These are phyloP conservation scores for Brachyhypopomus occidentalis DNA, from an alignment of 2,113 vertebrate genomes.

Conservation along the genomic window DNA sequence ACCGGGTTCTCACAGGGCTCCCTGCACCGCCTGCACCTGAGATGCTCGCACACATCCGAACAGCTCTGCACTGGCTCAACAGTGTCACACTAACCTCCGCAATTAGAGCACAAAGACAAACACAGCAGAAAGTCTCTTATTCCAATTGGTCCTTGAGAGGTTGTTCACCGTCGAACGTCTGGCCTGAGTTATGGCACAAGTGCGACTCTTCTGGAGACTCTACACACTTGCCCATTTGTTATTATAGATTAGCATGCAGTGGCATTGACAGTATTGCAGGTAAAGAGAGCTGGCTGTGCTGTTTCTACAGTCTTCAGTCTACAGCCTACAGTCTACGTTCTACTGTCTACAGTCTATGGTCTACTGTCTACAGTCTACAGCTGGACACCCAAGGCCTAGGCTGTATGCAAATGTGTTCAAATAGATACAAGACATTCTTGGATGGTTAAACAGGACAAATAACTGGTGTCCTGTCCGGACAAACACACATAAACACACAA, in stretches of 20 bases:
- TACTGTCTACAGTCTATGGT: background rate
- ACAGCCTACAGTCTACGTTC: background rate
- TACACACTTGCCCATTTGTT: slow-evolving; percentile 23
- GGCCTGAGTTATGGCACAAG: background rate
- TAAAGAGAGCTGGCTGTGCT: slow-evolving; percentile 27
- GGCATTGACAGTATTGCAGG: slow-evolving; percentile 33
- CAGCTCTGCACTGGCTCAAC: background rate
- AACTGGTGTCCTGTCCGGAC: slow-evolving; percentile 56
- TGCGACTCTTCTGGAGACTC: slow-evolving; percentile 17
- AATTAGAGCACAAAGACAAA: slow-evolving; percentile 35
- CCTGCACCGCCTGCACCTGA: no score
- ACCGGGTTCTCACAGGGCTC: no score
- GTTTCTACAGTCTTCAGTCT: slow-evolving; percentile 20
- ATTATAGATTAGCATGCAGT: slow-evolving; percentile 15
- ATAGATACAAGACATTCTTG: background rate
- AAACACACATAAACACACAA: slow-evolving; percentile 42
- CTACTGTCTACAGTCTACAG: background rate
- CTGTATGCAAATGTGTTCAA: background rate
- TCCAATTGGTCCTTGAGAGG: slow-evolving; percentile 43
- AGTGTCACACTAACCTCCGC: background rate
- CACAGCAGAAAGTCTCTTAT: slow-evolving; percentile 34
- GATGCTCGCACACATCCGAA: background rate
- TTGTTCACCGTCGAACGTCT: background rate
- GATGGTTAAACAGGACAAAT: slow-evolving; percentile 59
- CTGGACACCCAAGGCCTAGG: background rate